Evolutionary conservation across 2,113 vertebrate genomes (phyloP).

Genomic region (Antennarius striatus): DNA sequence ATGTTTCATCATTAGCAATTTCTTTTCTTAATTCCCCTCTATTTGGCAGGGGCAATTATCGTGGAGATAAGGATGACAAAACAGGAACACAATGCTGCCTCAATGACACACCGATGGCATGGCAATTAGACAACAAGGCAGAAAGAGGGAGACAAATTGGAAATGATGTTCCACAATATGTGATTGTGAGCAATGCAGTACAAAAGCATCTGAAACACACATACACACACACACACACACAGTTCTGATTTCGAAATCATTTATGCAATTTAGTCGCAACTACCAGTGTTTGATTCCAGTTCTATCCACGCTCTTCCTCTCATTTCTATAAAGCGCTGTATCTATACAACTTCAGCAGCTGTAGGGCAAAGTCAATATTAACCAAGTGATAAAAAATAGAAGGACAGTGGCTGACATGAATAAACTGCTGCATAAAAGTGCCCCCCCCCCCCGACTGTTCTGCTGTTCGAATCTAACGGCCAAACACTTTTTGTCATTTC

Average conservation of each 20-base stretch:
- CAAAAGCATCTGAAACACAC: conserved; percentile 10
- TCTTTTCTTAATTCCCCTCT: conserved; percentile 72
- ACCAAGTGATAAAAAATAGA: conserved; percentile 46
- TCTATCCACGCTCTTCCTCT: conserved; percentile 16
- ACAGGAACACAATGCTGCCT: conserved; percentile 72
- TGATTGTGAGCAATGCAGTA: conserved; percentile 14
- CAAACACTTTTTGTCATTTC: conserved; percentile 31
- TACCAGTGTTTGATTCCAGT: conserved; percentile 20
- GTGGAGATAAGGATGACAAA: conserved; percentile 74
- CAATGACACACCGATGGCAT: conserved; percentile 64
- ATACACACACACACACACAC: conserved; percentile 10
- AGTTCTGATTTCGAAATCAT: conserved; percentile 55
- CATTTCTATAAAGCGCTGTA: conserved; percentile 28
- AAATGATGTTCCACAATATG: conserved; percentile 67
- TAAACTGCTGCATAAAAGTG: conserved; percentile 36
- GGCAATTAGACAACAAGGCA: conserved; percentile 74
- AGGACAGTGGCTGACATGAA: conserved; percentile 36
- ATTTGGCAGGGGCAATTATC: conserved; percentile 72
- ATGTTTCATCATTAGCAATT: conserved; percentile 74
- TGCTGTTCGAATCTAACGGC: conserved; percentile 5
- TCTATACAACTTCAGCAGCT: conserved; percentile 46
- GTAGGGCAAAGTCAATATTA: conserved; percentile 56
- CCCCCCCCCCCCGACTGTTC: conserved; percentile 11
- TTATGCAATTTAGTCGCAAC: conserved; percentile 42
- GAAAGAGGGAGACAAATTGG: conserved; percentile 70